Evolutionary conservation across 53 echinoderm and acorn worm genomes (phyloP), one percentile per base, ranked within the genome.

Genomic region (Zoroaster sp.): DNA sequence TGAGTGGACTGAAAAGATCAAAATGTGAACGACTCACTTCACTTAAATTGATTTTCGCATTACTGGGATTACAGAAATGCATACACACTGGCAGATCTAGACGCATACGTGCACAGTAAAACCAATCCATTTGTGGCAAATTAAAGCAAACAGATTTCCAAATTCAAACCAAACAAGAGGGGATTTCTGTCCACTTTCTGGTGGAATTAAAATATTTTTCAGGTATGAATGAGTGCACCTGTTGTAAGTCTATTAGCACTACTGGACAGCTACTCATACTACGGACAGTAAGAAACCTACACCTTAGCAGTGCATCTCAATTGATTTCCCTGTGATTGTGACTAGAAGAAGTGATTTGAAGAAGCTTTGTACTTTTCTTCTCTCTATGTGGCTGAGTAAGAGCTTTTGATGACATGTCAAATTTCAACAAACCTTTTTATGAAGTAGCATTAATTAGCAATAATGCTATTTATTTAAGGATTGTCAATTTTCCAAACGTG

Each of bases 141-240:
- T 78, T 54, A 78, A 78, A 78, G 35, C 81, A 81, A 67, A 81
- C 81, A 66, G 14, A 28, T 31, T 20, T 25, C 23, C 68, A 66
- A 67, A 42, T 81, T 41, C 45, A 42, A 55, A 38, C 25, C 66
- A 81, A 81, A 81, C 81, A 81, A 23, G 73, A 40, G 66, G 15
- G 67, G 81, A 40, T 81, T 81, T 41, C 59, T 18, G 43, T 41
- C 31, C 68, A 66, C 81, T 81, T 81, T 23, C 28, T 40, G 42
- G 21, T 30, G 44, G 54, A 79, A 45, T 63, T 1, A 4, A 38
- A 23, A 34, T 38, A n/a, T 23, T 9, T 9, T 7, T 52, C 17
- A 35, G 78, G 63, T 59, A 28, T 78, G 21, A 79, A 59, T n/a
- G 7, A 28, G 40, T 11, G 73, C 79, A 79, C 79, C 79, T 79